Conservation (phyloP, 2,888 invertebrate genomes). For the Mechanitis messenoides region DNA sequence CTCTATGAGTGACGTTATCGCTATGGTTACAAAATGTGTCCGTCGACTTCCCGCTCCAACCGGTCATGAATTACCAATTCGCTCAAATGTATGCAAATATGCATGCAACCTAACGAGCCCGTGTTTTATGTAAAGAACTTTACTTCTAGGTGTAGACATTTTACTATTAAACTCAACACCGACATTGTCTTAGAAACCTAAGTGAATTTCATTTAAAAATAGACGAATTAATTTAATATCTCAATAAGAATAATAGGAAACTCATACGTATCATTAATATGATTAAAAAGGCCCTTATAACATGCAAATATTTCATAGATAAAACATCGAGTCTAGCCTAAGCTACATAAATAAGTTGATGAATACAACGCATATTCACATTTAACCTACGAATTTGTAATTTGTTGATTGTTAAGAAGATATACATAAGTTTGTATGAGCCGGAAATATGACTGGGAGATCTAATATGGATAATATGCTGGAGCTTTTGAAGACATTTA, state of each 20-base stretch:
- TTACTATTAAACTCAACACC: too few relatives aligned
- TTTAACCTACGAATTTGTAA: background rate
- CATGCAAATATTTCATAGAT: too few relatives aligned
- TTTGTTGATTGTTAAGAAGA: conserved; percentile 7
- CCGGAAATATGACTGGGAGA: conserved; percentile 11
- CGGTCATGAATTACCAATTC: conserved; percentile 20
- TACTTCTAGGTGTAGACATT: background rate
- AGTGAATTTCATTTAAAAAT: too few relatives aligned
- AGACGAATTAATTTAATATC: too few relatives aligned
- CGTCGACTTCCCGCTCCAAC: conserved; percentile 15
- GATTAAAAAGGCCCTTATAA: too few relatives aligned
- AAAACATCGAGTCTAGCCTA: too few relatives aligned
- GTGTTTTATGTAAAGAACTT: conserved; percentile 1
- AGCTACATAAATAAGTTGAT: too few relatives aligned
- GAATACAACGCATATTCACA: background rate
- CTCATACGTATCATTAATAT: too few relatives aligned
- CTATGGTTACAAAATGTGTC: conserved; percentile 14
- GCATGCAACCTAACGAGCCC: conserved; percentile 13
- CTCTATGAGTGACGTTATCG: conserved; percentile 4
- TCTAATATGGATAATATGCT: conserved; percentile 9
- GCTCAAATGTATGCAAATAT: conserved; percentile 19
- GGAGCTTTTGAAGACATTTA: background rate
- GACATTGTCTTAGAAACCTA: too few relatives aligned
- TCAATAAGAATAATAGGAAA: too few relatives aligned
- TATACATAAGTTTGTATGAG: background rate